Base-by-base conservation (phyloP, 2,888 invertebrate species). In the Drosophila mulleri region DNA sequence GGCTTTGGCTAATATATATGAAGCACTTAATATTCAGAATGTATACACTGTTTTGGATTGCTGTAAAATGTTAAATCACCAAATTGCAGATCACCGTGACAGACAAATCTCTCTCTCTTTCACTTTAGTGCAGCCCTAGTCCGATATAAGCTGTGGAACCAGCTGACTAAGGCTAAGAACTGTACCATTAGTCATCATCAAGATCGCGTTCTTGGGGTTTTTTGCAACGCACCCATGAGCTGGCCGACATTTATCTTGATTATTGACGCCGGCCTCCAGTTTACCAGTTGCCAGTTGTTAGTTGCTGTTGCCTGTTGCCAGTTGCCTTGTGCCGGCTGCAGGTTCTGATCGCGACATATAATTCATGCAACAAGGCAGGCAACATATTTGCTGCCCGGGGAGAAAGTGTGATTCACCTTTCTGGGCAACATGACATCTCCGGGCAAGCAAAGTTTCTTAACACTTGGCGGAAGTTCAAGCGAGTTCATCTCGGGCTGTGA, bases 361-460 rank as follows among this genome's bases (percentile, higher is more conserved):
- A 87, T 87, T 86, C 88, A 86, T 82, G 86, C 88, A 72, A 76
- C 76, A 61, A 47, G 63, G 42, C 63, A 35, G 54, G 35, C 64
- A 56, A 48, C 41, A 59, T 62, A 56, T 52, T 52, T 23, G 35
- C 39, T 66, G 72, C 67, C 72, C 68, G 67, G 64, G 79, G 83
- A 84, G 87, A 87, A 87, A 83, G 87, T 83, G 84, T 83, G 83
- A 83, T 84, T 87, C 83, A 83, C 84, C 84, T 80, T 71, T 82
- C 61, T 79, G 50, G 41, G 37, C 41, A 41, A 20, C 52, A 35
- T 50, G 48, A 29, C 48, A 58, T 48, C 59, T 62, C 53, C 44
- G 37, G 47, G 57, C 62, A 72, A 67, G 66, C 67, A 68, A 72
- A 80, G 72, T 85, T 67, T 69, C 53, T 64, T 74, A 66, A 52